Evolutionary conservation across 2,888 invertebrate species (phyloP).

Genomic region (Cactoblastis cactorum): DNA sequence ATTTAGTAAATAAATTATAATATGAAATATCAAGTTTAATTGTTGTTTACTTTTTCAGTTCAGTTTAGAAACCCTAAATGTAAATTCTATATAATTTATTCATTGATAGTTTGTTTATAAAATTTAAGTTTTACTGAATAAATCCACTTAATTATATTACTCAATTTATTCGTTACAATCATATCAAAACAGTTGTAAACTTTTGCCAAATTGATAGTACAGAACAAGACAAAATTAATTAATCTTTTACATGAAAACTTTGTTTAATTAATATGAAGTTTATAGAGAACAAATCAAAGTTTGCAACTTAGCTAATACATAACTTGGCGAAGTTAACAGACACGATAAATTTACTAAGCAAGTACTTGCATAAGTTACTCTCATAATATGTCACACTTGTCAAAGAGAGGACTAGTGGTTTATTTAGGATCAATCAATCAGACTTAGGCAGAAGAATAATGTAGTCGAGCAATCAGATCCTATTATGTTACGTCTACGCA

Average conservation of each 20-base stretch:
- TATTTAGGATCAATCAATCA: too few species aligned
- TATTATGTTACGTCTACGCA: too few species aligned
- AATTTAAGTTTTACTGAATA: too few species aligned
- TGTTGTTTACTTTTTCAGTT: too few species aligned
- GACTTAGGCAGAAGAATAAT: too few species aligned
- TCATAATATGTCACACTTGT: conserved; percentile 12
- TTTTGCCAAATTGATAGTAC: neutral
- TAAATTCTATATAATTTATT: too few species aligned
- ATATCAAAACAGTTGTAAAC: neutral
- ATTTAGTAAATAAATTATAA: too few species aligned
- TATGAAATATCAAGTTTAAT: too few species aligned
- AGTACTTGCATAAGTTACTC: conserved; percentile 12
- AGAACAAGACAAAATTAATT: conserved; percentile 6
- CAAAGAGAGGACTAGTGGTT: conserved; percentile 1
- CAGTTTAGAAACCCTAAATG: too few species aligned
- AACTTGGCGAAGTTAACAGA: conserved; percentile 14
- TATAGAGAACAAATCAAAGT: conserved; percentile 18
- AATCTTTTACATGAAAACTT: conserved; percentile 9
- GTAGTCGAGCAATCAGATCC: too few species aligned
- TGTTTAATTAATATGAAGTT: conserved; percentile 14
- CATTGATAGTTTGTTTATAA: too few species aligned
- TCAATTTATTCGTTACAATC: neutral
- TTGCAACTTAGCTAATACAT: conserved; percentile 16
- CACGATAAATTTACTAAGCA: conserved; percentile 14
- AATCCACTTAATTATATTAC: too few species aligned